Evolutionary conservation across 2,113 vertebrate species (phyloP).

Genomic region (Peromyscus polionotus): DNA sequence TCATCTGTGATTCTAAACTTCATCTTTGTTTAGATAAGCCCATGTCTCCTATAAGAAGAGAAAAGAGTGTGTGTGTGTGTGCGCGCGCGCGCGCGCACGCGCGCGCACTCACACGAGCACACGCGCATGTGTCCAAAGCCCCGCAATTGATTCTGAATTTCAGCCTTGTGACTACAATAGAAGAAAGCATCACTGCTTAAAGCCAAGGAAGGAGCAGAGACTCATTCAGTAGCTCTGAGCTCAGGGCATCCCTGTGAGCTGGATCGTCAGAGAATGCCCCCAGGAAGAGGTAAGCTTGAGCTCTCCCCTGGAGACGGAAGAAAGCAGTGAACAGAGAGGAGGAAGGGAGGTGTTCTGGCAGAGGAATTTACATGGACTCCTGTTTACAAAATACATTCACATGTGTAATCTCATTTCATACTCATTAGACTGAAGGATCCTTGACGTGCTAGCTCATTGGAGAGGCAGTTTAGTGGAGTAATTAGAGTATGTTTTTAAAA

Average conservation of each 20-base stretch:
- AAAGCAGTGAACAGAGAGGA: conserved; percentile 7
- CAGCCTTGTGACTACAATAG: not conserved
- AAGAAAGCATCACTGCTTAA: not conserved
- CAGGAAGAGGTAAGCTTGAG: not conserved
- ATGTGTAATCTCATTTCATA: conserved; percentile 53
- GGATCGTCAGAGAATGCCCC: not conserved
- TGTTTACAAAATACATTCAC: conserved; percentile 37
- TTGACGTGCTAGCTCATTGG: conserved; percentile 53
- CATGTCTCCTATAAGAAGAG: not conserved
- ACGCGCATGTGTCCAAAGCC: not conserved
- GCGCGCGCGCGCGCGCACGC: not conserved
- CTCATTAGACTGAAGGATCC: conserved; percentile 20
- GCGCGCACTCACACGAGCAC: not conserved
- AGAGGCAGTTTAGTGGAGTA: conserved; percentile 57
- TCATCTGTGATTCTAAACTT: not conserved
- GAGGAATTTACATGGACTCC: conserved; percentile 12
- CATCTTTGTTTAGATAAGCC: not conserved
- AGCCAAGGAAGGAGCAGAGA: not conserved
- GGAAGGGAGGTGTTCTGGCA: not conserved
- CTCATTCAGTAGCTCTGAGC: not conserved
- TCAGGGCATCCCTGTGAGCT: not conserved
- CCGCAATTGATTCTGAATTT: not conserved
- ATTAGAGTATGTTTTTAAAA: conserved; percentile 40
- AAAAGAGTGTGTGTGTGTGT: not conserved
- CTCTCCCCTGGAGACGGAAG: not conserved